phyloP scores from a whole-genome alignment of 1,140 invertebrate species.

The Megathymus violae region DNA sequence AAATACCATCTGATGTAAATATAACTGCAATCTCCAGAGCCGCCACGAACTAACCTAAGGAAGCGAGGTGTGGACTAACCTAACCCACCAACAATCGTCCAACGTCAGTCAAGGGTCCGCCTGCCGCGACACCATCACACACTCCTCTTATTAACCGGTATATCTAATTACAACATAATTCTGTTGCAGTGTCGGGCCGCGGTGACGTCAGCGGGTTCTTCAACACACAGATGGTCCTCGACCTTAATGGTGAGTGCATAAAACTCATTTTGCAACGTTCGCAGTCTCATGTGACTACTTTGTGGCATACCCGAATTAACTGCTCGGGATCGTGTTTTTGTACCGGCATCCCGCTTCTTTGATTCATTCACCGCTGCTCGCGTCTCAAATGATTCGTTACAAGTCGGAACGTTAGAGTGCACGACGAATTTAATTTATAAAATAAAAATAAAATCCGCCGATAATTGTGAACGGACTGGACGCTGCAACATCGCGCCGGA shows the following conservation, averaged over 20 bases:
- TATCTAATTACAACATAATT: slow-evolving; percentile 46
- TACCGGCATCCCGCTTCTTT: slow-evolving; percentile 36
- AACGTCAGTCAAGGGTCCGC: too few species aligned
- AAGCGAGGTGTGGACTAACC: too few species aligned
- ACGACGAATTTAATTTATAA: slow-evolving; percentile 32
- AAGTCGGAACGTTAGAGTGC: slow-evolving; percentile 19
- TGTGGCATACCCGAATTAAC: slow-evolving; percentile 50
- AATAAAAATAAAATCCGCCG: slow-evolving; percentile 33
- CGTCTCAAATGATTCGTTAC: slow-evolving; percentile 20
- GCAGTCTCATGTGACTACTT: slow-evolving; percentile 48
- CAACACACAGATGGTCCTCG: slow-evolving; percentile 79
- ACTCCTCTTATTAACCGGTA: slow-evolving; percentile 12
- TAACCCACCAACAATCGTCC: too few species aligned
- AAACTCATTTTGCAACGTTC: slow-evolving; percentile 15
- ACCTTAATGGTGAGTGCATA: slow-evolving; percentile 74
- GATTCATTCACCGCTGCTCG: slow-evolving; percentile 18
- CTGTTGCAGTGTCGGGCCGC: slow-evolving; percentile 77
- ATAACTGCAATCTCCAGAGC: too few species aligned
- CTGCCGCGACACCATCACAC: slow-evolving; percentile 7
- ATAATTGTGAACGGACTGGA: slow-evolving; percentile 25
- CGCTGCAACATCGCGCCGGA: too few species aligned
- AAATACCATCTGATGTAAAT: too few species aligned
- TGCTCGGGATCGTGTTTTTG: slow-evolving; percentile 58
- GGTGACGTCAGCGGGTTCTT: slow-evolving; percentile 76
- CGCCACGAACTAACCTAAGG: too few species aligned